phyloP scores from a whole-genome alignment of 2,797 vertebrate species.

The Cuculus canorus region DNA sequence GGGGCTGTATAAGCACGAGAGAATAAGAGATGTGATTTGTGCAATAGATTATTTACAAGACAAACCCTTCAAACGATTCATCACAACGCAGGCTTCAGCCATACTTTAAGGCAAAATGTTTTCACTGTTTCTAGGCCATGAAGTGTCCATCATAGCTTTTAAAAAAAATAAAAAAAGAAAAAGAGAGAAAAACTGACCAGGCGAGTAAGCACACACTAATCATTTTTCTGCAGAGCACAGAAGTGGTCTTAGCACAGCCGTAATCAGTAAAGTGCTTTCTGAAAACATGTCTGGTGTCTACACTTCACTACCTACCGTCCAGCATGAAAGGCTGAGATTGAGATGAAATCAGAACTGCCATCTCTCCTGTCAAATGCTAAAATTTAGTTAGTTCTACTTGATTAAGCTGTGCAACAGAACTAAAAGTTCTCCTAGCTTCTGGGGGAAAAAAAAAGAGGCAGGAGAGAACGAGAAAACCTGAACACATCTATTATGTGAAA shows the following conservation, averaged over 20 bases:
- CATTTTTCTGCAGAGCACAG: slow-evolving; percentile 11
- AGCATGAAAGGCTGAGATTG: slow-evolving; percentile 35
- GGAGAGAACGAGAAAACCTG: slow-evolving; percentile 11
- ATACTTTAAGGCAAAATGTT: not conserved
- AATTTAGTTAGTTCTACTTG: slow-evolving; percentile 65
- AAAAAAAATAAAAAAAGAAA: not conserved
- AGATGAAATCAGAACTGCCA: slow-evolving; percentile 57
- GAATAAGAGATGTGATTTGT: rapidly evolving
- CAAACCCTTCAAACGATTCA: not conserved
- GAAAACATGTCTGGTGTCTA: slow-evolving; percentile 24
- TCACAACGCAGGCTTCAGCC: not conserved
- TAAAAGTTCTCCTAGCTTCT: slow-evolving; percentile 30
- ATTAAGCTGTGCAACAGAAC: slow-evolving; percentile 57
- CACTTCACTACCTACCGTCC: not conserved
- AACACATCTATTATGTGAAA: slow-evolving; percentile 22
- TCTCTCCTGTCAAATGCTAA: slow-evolving; percentile 57
- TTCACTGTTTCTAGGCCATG: not conserved
- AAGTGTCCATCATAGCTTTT: not conserved
- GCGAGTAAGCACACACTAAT: not conserved
- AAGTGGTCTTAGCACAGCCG: not conserved
- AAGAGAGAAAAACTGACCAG: not conserved
- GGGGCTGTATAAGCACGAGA: rapidly evolving
- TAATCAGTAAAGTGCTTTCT: slow-evolving; percentile 33
- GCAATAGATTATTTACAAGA: not conserved
- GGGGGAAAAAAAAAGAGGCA: not conserved